Percentiles rank a stretch among this genome's conserved stretches.
Evolutionary conservation across 2,888 invertebrate genomes (phyloP).

Genomic region (Eutolmus rufibarbis): DNA sequence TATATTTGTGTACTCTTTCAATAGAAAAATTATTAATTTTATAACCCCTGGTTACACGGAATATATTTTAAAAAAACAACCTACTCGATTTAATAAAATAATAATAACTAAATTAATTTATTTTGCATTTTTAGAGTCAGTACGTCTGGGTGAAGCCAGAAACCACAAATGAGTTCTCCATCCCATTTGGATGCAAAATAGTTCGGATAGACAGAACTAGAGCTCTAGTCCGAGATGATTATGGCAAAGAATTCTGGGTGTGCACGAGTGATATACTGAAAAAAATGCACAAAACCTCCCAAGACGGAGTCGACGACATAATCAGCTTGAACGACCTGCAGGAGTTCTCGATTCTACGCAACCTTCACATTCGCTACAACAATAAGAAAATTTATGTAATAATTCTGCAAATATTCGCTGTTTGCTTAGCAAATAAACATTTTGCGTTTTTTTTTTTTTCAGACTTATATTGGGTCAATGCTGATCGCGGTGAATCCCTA

Average conservation of each 20-base stretch:
- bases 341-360: conserved; percentile 91
- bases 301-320: conserved; percentile 92
- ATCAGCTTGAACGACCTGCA: conserved; percentile 93
- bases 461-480: conserved; percentile 96
- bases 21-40: no score
- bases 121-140: conserved; percentile 69
- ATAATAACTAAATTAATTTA: not conserved
- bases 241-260: conserved; percentile 75
- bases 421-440: not conserved
- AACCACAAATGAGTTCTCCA: conserved; percentile 74
- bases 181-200: conserved; percentile 86
- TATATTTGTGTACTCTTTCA: no score
- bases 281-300: conserved; percentile 80
- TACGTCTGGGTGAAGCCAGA: conserved; percentile 88
- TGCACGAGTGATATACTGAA: conserved; percentile 69
- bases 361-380: conserved; percentile 87
- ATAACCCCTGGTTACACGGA: no score
- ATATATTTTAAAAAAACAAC: not conserved
- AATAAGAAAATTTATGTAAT: conserved; percentile 89
- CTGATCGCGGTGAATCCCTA: conserved; percentile 96
- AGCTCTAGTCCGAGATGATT: conserved; percentile 83
- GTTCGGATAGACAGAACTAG: conserved; percentile 77
- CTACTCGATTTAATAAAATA: not conserved
- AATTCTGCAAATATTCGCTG: not conserved
- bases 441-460: conserved; percentile 44